These are phyloP conservation scores for Dreissena polymorpha DNA, from an alignment of 1,140 invertebrate genomes.

Conservation along the genomic window DNA sequence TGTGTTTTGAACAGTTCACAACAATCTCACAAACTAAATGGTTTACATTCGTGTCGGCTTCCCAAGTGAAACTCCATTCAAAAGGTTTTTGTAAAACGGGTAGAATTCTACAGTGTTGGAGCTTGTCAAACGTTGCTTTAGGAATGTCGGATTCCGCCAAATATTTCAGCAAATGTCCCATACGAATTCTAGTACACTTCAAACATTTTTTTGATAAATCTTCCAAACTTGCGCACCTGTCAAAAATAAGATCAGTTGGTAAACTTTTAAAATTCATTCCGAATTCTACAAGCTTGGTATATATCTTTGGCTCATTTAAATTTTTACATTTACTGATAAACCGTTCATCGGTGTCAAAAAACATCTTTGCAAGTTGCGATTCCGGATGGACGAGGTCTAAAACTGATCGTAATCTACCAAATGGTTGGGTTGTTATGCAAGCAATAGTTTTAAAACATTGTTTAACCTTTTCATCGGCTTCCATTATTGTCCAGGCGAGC, in stretches of 20 bases:
- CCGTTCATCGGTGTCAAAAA: slow-evolving; percentile 13
- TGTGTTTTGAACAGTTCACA: background rate
- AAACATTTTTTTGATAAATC: background rate
- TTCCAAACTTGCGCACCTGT: slow-evolving; percentile 34
- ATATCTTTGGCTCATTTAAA: too few relatives aligned
- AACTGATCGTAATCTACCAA: slow-evolving; percentile 25
- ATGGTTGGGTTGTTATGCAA: slow-evolving; percentile 46
- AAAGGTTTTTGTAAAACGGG: slow-evolving; percentile 15
- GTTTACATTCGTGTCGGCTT: slow-evolving; percentile 4
- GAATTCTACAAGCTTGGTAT: slow-evolving; percentile 14
- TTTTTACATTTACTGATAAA: slow-evolving; percentile 1
- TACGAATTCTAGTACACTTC: slow-evolving; percentile 3
- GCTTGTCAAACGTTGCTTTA: too few relatives aligned
- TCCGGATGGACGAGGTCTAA: slow-evolving; percentile 26
- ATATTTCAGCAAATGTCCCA: too few relatives aligned
- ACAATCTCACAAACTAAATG: background rate
- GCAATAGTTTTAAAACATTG: background rate
- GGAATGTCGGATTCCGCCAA: too few relatives aligned
- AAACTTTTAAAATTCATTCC: slow-evolving; percentile 59
- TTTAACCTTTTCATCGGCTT: background rate
- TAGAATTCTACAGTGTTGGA: background rate
- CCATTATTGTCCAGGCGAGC: background rate
- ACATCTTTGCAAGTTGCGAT: slow-evolving; percentile 22
- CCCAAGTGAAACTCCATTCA: slow-evolving; percentile 39
- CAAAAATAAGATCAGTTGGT: slow-evolving; percentile 35